Conservation (phyloP, 2,113 vertebrate species). For the Grammomys surdaster region DNA sequence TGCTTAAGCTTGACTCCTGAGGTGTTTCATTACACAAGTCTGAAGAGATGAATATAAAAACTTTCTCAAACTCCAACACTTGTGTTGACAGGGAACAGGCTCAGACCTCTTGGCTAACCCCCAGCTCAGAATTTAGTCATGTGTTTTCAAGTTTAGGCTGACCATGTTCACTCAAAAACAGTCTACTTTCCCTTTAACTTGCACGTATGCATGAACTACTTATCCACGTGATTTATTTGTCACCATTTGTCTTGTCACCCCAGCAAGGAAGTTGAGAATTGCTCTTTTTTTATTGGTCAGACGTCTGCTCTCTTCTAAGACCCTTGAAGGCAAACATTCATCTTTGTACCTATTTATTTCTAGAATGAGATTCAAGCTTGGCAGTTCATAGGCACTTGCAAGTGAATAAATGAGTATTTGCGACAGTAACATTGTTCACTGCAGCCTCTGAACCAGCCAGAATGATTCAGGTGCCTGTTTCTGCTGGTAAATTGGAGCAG, state of each 20-base stretch:
- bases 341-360: neutral
- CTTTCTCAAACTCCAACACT: neutral
- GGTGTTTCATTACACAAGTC: neutral
- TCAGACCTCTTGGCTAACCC: neutral
- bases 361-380: constrained; percentile 17
- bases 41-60: neutral
- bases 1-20: neutral
- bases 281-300: constrained; percentile 4
- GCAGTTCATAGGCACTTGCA: neutral
- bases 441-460: neutral
- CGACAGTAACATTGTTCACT: neutral
- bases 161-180: neutral
- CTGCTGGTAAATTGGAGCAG: neutral
- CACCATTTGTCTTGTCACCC: neutral
- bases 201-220: neutral
- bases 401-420: neutral
- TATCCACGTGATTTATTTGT: neutral
- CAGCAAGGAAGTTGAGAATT: neutral
- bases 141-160: neutral
- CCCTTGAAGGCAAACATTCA: neutral
- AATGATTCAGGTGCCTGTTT: neutral
- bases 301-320: neutral
- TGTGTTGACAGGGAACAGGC: neutral
- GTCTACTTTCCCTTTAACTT: neutral
- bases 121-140: neutral